Base-by-base conservation (phyloP, 53 echinoderm and acorn worm genomes). In the Actinopyga echinites region DNA sequence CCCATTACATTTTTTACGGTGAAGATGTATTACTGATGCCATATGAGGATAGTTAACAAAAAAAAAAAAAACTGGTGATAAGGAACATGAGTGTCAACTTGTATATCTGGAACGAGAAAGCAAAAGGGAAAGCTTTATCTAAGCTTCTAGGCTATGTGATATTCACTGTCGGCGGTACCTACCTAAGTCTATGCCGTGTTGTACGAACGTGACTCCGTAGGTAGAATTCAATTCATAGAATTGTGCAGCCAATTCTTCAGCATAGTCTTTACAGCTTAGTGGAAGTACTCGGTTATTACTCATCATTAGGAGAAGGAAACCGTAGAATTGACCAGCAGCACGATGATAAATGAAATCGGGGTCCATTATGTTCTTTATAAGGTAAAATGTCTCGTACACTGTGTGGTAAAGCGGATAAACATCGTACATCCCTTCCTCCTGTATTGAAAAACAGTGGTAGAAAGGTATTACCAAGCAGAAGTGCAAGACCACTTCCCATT, bases 331-430 rank as follows among this genome's bases (percentile, higher is more conserved):
- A 25, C 56, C 59, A 12, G 74, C n/a, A 38, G 71, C 74, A 15
- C 38, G 58, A 58, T 84, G 84, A 28, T 84, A 74, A 19, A 45
- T 56, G 56, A 84, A 84, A 21, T 84, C 84, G 0, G 84, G 84
- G 35, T 84, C 84, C 32, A 84, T 30, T 9, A 56, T 25, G 13
- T 56, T 24, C 42, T 84, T 57, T 31, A 71, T 36, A 4, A 84
- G 29, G n/a, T 84, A 37, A 58, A 84, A 84, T 19, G 84, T 84
- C 23, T 84, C 84, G 57, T 84, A 84, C 53, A 71, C 37, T n/a
- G 84, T 69, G 59, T 84, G 84, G 49, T 84, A 84, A n/a, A 84
- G 71, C 12, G 84, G 84, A 37, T 84, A 84, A 8, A 57, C 54
- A 29, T 32, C 54, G 77, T 77, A 77, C 3, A 55, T 53, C 3